A percentile compares a stretch with the other conserved stretches of the same genome.
Evolutionary conservation across 2,797 vertebrate genomes (phyloP).

Genomic region (Parotocinclus haroldoi): DNA sequence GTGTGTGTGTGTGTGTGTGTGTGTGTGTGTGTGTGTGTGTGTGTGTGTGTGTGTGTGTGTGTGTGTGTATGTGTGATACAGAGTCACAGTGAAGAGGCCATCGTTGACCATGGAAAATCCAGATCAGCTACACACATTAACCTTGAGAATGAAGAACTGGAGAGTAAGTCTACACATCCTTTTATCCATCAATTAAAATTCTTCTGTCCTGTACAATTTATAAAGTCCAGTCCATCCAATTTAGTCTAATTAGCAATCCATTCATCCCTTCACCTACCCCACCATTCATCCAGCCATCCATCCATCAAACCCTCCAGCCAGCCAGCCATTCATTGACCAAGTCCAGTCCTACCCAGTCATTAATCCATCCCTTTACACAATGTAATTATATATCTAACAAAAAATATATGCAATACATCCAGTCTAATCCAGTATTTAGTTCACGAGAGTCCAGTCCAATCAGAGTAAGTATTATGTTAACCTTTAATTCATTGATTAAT

Average conservation of each 20-base stretch:
- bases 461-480: no score
- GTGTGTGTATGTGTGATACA: constrained; percentile 51
- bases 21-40: constrained; percentile 12
- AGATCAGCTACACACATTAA: constrained; percentile 89
- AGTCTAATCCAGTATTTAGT: no score
- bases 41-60: constrained; percentile 2
- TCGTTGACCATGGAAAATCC: constrained; percentile 93
- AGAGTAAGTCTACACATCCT: constrained; percentile 80
- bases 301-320: background rate
- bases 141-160: constrained; percentile 90
- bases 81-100: constrained; percentile 95
- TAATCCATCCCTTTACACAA: no score
- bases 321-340: background rate
- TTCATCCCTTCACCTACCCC: no score
- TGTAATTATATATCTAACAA: no score
- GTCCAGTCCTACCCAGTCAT: background rate
- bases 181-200: background rate
- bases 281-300: background rate
- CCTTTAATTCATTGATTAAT: no score
- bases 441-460: no score
- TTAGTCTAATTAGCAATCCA: no score
- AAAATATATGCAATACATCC: no score
- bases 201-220: no score
- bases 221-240: no score
- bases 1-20: background rate